phyloP scores from a whole-genome alignment of 1,140 invertebrate species.

The Drosophila pseudoananassae region DNA sequence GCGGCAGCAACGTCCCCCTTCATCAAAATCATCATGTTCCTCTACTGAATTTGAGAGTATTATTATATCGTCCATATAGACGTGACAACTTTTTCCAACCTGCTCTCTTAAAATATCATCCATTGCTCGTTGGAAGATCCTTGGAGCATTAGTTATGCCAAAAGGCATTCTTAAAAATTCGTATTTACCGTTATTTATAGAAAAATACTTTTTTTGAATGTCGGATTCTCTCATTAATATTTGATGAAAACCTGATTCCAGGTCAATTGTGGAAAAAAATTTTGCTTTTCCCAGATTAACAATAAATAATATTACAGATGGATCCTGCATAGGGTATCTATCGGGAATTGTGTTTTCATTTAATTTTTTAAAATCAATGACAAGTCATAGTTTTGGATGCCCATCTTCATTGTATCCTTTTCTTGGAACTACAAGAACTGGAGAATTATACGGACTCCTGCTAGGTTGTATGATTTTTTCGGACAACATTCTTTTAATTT shows the following conservation, averaged over 20 bases:
- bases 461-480: too few relatives aligned
- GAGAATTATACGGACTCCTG: too few relatives aligned
- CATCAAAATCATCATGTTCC: too few relatives aligned
- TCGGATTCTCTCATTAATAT: slow-evolving; percentile 49
- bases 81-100: too few relatives aligned
- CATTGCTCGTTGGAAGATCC: too few relatives aligned
- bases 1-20: too few relatives aligned
- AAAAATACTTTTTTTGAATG: background rate
- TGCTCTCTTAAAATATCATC: too few relatives aligned
- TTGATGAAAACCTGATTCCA: slow-evolving; percentile 53
- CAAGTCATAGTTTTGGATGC: background rate
- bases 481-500: too few relatives aligned
- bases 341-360: slow-evolving; percentile 30
- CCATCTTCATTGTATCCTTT: slow-evolving; percentile 1
- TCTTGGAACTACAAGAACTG: slow-evolving; percentile 1
- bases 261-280: slow-evolving; percentile 52
- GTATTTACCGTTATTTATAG: background rate
- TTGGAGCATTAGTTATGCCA: too few relatives aligned
- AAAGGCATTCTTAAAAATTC: too few relatives aligned
- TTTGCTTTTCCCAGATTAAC: background rate
- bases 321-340: slow-evolving; percentile 45
- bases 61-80: too few relatives aligned
- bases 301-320: slow-evolving; percentile 46
- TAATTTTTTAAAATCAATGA: slow-evolving; percentile 16
- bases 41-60: too few relatives aligned